Evolutionary conservation across 2,888 invertebrate genomes (phyloP).

Genomic region (Philereme transversata): DNA sequence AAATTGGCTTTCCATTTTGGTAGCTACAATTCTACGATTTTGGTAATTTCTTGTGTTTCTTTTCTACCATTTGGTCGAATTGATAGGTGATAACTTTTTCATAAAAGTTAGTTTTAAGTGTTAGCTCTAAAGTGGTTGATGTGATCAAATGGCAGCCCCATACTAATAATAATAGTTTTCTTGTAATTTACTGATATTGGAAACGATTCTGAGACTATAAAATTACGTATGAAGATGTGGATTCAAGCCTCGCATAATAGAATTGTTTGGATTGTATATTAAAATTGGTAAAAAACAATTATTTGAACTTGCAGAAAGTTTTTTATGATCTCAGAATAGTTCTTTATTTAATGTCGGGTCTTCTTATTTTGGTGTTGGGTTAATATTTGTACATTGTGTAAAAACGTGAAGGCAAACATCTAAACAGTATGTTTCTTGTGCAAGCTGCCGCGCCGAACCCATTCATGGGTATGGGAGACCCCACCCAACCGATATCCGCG

Average conservation of each 20-base stretch:
- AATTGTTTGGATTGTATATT: too few relatives aligned
- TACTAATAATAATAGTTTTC: conserved; percentile 40
- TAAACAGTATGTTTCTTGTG: conserved; percentile 55
- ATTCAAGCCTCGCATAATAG: not conserved
- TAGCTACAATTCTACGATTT: not conserved
- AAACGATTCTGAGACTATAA: conserved; percentile 21
- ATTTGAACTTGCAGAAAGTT: not conserved
- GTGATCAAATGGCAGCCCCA: conserved; percentile 40
- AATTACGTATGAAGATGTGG: not conserved
- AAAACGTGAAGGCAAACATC: conserved; percentile 24
- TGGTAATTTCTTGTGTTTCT: not conserved
- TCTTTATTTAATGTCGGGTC: conserved; percentile 11
- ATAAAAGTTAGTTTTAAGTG: too few relatives aligned
- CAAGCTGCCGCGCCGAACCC: conserved; percentile 86
- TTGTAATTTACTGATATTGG: conserved; percentile 29
- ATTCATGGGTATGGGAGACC: conserved; percentile 86
- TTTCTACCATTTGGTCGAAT: not conserved
- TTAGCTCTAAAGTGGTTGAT: not conserved
- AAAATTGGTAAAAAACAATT: too few relatives aligned
- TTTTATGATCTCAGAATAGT: conserved; percentile 23
- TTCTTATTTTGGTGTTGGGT: conserved; percentile 42
- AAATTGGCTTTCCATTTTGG: not conserved
- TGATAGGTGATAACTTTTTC: not conserved
- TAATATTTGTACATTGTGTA: conserved; percentile 24
- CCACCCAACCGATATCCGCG: conserved; percentile 70